These are phyloP conservation scores for Manis javanica DNA, from an alignment of 2,797 vertebrate species.

Conservation along the genomic window DNA sequence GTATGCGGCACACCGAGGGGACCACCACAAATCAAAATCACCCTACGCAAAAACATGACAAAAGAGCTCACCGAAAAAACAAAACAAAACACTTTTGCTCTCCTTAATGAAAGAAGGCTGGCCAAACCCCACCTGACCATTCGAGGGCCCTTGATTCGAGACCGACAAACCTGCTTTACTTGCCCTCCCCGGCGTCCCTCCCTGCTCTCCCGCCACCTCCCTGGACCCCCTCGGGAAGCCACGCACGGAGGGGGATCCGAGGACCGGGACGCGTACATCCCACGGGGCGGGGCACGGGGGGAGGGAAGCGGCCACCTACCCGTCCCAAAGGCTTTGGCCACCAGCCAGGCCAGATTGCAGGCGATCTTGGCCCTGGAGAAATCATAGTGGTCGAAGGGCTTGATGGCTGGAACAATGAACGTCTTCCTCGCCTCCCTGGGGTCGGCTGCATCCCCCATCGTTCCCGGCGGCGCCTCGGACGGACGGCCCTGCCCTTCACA, in stretches of 20 bases:
- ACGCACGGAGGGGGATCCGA: neutral
- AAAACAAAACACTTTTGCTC: neutral
- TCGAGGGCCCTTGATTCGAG: neutral
- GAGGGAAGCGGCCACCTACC: constrained; percentile 90
- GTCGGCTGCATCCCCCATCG: constrained; percentile 95
- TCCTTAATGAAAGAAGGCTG: neutral
- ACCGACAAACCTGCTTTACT: constrained; percentile 38
- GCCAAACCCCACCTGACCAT: neutral
- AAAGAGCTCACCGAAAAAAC: neutral
- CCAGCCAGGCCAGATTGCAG: constrained; percentile 97
- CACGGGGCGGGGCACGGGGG: neutral
- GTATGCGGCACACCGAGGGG: neutral
- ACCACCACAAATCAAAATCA: neutral
- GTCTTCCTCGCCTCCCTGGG: constrained; percentile 90
- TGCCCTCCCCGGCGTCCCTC: neutral
- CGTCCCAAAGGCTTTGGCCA: constrained; percentile 97
- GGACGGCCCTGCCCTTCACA: constrained; percentile 69
- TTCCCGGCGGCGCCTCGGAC: constrained; percentile 55
- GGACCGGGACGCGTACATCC: neutral
- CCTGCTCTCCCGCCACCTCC: neutral
- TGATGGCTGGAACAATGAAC: constrained; percentile 94
- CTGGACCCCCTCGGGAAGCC: neutral
- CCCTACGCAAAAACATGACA: neutral
- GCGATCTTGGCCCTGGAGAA: constrained; percentile 96
- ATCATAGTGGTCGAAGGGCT: constrained; percentile 97